These are phyloP conservation scores for Pseudonaja textilis DNA, from an alignment of 2,113 vertebrate species.

Conservation along the genomic window DNA sequence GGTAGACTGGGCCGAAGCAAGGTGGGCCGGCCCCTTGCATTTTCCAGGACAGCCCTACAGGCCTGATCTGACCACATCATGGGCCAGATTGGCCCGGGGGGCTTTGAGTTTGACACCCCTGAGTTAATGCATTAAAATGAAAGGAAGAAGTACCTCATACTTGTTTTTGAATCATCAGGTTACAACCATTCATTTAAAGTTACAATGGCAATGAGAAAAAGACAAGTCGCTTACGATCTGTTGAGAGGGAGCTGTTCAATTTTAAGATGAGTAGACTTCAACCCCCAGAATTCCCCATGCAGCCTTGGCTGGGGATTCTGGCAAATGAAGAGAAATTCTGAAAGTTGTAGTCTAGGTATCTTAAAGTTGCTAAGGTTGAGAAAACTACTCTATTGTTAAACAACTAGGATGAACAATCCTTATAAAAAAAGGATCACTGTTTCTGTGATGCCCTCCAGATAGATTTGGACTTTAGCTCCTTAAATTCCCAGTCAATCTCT, in stretches of 20 bases:
- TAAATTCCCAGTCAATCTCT: not conserved
- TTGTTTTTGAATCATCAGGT: not conserved
- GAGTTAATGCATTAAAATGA: not conserved
- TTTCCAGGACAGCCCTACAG: no score
- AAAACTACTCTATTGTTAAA: not conserved
- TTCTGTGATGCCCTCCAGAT: not conserved
- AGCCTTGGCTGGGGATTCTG: not conserved
- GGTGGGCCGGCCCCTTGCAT: no score
- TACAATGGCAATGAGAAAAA: not conserved
- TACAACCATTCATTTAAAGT: not conserved
- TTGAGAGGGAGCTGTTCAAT: no score
- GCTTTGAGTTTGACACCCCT: no score
- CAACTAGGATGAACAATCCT: not conserved
- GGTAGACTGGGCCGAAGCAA: no score
- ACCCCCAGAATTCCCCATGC: not conserved
- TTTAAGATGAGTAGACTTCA: not conserved
- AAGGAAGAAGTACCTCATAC: not conserved
- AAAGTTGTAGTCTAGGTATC: not conserved
- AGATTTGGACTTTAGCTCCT: not conserved
- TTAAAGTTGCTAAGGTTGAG: not conserved
- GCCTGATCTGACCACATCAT: no score
- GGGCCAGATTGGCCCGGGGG: no score
- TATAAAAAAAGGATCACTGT: not conserved
- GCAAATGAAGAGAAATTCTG: not conserved
- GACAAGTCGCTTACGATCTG: not conserved